A percentile compares a stretch with the other conserved stretches of the same genome.
Evolutionary conservation across 2,797 vertebrate genomes (phyloP).

Genomic region (Stomatorhinus walkeri): DNA sequence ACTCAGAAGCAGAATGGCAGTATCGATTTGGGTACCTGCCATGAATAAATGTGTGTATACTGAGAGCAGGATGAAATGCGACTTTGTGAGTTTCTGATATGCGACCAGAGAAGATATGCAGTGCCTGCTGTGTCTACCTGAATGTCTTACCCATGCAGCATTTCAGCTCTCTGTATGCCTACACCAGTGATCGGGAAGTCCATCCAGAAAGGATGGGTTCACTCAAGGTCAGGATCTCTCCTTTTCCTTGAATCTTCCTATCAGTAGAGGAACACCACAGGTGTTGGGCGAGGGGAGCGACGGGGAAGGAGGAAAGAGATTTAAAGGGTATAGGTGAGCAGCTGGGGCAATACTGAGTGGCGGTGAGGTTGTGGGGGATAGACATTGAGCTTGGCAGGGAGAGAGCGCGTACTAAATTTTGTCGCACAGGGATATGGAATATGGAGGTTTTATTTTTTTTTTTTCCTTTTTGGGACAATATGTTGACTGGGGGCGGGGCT

Average conservation of each 20-base stretch:
- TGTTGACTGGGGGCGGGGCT: not conserved
- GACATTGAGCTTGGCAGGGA: not conserved
- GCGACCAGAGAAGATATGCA: not conserved
- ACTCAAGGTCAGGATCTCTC: conserved; percentile 5
- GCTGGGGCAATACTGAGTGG: not conserved
- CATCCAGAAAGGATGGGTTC: not conserved
- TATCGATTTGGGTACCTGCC: not conserved
- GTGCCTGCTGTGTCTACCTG: not conserved
- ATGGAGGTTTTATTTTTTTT: not conserved
- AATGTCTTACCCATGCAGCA: not conserved
- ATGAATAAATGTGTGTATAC: not conserved
- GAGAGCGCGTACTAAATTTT: not conserved
- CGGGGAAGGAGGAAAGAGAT: not conserved
- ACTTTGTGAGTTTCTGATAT: not conserved
- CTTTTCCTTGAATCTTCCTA: conserved; percentile 15
- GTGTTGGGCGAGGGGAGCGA: no score
- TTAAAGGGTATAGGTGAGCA: not conserved
- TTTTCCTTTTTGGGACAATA: not conserved
- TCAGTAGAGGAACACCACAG: not conserved
- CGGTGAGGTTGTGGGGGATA: not conserved
- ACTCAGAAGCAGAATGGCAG: not conserved
- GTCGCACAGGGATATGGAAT: not conserved
- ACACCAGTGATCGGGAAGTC: not conserved
- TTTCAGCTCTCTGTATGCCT: not conserved
- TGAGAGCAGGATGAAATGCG: not conserved